A percentile compares a stretch with the other conserved stretches of the same genome.
phyloP scores from a whole-genome alignment of 2,888 invertebrate genomes.

The Melipona beecheii region DNA sequence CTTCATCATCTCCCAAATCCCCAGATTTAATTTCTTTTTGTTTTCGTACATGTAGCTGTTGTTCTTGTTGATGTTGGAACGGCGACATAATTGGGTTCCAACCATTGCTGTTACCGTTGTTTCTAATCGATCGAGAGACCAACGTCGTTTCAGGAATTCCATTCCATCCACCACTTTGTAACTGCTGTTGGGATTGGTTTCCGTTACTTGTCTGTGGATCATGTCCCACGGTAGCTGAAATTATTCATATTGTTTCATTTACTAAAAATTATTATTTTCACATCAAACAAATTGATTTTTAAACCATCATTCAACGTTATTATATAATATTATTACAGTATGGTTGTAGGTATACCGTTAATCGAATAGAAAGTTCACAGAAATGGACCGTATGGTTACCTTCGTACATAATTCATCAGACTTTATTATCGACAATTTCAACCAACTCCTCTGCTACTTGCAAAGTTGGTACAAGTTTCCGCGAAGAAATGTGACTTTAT shows the following conservation, averaged over 20 bases:
- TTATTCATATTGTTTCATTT: background rate
- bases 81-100: conserved; percentile 53
- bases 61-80: conserved; percentile 51
- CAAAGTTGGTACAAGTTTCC: background rate
- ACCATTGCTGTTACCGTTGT: conserved; percentile 57
- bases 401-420: conserved; percentile 34
- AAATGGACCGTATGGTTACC: conserved; percentile 18
- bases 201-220: conserved; percentile 79
- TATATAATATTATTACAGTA: background rate
- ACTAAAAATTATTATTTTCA: background rate
- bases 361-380: background rate
- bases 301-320: background rate
- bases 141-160: conserved; percentile 60
- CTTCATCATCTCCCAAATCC: conserved; percentile 82
- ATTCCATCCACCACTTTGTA: conserved; percentile 59
- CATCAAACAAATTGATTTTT: background rate
- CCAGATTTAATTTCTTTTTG: conserved; percentile 71
- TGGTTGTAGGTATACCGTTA: background rate
- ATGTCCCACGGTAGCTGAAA: conserved; percentile 80
- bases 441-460: conserved; percentile 5
- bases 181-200: conserved; percentile 70
- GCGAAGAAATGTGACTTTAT: background rate
- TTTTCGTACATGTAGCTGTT: conserved; percentile 67
- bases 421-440: conserved; percentile 24
- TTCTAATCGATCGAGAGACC: conserved; percentile 58